Percentiles rank a stretch among this genome's conserved stretches.
These are phyloP conservation scores for Mormyrus iriodes DNA, from an alignment of 2,113 vertebrate species.

Conservation along the genomic window DNA sequence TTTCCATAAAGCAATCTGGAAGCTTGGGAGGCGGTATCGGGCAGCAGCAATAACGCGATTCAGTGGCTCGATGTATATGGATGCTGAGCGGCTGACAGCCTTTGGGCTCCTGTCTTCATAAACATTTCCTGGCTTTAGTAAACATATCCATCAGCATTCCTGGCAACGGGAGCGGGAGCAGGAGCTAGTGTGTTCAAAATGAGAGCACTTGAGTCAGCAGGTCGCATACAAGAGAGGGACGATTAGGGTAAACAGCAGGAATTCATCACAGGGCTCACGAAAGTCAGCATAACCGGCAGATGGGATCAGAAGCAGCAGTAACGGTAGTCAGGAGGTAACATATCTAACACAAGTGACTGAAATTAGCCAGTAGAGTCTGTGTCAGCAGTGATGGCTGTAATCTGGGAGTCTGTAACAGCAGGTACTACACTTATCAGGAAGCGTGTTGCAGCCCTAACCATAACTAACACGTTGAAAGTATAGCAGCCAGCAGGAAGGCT, in stretches of 20 bases:
- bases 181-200: background rate
- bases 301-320: background rate
- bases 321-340: background rate
- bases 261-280: background rate
- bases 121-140: background rate
- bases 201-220: background rate
- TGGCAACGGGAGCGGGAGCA: background rate
- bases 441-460: background rate
- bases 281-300: background rate
- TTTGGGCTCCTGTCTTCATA: background rate
- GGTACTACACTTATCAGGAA: background rate
- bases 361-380: background rate
- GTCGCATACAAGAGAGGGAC: background rate
- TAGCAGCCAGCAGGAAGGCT: background rate
- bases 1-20: background rate
- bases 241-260: background rate
- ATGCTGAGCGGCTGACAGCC: background rate
- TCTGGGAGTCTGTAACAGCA: background rate
- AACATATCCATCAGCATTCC: conserved; percentile 2
- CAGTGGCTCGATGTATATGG: background rate
- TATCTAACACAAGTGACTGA: background rate
- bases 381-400: background rate
- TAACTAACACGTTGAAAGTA: background rate
- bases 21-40: background rate
- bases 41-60: background rate